Evolutionary conservation across 2,888 invertebrate species (phyloP), one percentile per base, ranked within the genome.

Genomic region (Hoplodrina ambigua): DNA sequence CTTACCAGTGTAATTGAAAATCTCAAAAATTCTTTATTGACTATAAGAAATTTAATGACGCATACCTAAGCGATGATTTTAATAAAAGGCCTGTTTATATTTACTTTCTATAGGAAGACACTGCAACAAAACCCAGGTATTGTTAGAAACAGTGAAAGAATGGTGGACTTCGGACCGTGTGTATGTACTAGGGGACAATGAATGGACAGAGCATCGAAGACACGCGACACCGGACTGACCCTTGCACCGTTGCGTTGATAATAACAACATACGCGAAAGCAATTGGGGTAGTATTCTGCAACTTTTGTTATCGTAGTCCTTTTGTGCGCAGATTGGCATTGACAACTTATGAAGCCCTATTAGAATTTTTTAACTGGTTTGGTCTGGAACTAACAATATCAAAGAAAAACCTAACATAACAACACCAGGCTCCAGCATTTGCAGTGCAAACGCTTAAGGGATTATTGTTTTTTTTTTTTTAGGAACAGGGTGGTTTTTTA

Each of bases 161-260:
- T 84, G 76, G 70, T 67, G 87, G 86, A 90, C 91, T 90, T 89
- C 80, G 87, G 17, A 68, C 81, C 30, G 74, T 65, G 62, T 70
- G 64, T 73, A 76, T 52, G 78, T 82, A 85, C 86, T 73, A 85
- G 85, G 83, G 75, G 67, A 80, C 75, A 80, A 85, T 88, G 85
- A 85, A 82, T 84, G 80, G 75, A 74, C 77, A 70, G 79, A 76
- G 70, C 15, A 55, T 75, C 64, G 62, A 57, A 67, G 86, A 80
- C 62, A 84, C 54, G 69, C 76, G 85, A 86, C 82, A 84, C 87
- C 82, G 69, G 74, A 44, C 46, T 83, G 87, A 87, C 87, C 87
- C 80, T 84, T 88, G 85, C 63, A 78, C 82, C 69, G 69, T 67
- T 72, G 83, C 79, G 50, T 58, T 41, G 46, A 55, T 52, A 69